A percentile compares a stretch with the other conserved stretches of the same genome.
These are phyloP conservation scores for Marasmarcha lunaedactyla DNA, from an alignment of 2,888 invertebrate species.

Conservation along the genomic window DNA sequence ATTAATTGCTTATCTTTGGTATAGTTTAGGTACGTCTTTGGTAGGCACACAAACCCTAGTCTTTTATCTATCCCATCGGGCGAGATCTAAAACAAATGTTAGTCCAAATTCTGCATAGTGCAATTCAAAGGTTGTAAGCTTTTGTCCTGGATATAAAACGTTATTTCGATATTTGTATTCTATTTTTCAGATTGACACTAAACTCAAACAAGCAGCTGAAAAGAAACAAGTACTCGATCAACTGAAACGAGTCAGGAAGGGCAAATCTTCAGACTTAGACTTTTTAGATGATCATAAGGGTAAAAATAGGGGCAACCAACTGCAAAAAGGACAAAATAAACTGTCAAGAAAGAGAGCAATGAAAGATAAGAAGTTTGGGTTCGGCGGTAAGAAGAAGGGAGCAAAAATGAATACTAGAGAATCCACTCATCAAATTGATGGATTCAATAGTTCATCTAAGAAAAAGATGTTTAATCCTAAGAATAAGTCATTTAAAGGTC, in stretches of 20 bases:
- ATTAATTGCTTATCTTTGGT: neutral
- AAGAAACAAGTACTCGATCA: constrained; percentile 93
- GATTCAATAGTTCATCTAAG: constrained; percentile 55
- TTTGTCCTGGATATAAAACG: too few species aligned
- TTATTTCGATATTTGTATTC: too few species aligned
- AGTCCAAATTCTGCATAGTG: too few species aligned
- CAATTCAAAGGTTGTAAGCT: too few species aligned
- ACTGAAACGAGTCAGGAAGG: constrained; percentile 93
- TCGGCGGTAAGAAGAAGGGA: constrained; percentile 95
- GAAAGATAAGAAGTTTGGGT: constrained; percentile 91
- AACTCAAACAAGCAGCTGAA: constrained; percentile 87
- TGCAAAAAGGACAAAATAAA: constrained; percentile 37
- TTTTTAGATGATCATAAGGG: constrained; percentile 78
- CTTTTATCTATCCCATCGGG: too few species aligned
- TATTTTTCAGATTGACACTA: constrained; percentile 81
- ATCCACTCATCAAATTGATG: constrained; percentile 78
- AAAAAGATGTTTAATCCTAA: constrained; percentile 28
- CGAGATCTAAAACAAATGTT: too few species aligned
- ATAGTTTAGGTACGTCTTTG: too few species aligned
- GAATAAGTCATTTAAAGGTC: constrained; percentile 12
- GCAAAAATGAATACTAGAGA: constrained; percentile 88
- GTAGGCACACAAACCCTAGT: too few species aligned
- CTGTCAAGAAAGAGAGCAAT: constrained; percentile 64
- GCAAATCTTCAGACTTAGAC: constrained; percentile 81
- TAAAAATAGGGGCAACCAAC: constrained; percentile 27